Percentiles rank a stretch among this genome's conserved stretches.
Evolutionary conservation across 2,113 vertebrate genomes (phyloP).

Genomic region (Poeciliopsis occidentalis): DNA sequence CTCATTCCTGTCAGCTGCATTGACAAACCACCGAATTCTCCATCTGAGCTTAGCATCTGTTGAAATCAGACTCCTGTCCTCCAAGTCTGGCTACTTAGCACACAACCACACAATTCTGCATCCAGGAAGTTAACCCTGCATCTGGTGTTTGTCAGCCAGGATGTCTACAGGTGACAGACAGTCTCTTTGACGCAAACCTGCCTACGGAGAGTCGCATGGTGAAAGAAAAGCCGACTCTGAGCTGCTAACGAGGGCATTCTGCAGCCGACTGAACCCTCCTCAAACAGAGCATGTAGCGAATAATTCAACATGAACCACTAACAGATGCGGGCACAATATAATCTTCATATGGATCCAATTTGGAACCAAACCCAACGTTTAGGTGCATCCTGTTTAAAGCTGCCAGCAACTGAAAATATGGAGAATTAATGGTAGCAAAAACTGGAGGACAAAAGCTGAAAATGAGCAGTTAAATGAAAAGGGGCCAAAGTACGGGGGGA

Average conservation of each 20-base stretch:
- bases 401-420: conserved; percentile 52
- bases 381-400: conserved; percentile 71
- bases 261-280: conserved; percentile 64
- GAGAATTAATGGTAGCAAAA: conserved; percentile 45
- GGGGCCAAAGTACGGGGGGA: no score
- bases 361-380: conserved; percentile 60
- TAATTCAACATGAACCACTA: conserved; percentile 73
- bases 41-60: conserved; percentile 43
- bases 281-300: conserved; percentile 72
- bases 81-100: conserved; percentile 47
- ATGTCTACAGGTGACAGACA: conserved; percentile 65
- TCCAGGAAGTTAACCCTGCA: conserved; percentile 61
- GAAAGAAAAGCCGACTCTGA: conserved; percentile 53
- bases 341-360: conserved; percentile 80
- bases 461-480: conserved; percentile 45
- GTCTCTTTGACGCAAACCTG: conserved; percentile 35
- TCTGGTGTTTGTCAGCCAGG: conserved; percentile 59
- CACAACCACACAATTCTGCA: conserved; percentile 54
- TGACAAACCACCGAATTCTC: conserved; percentile 39
- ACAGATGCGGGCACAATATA: conserved; percentile 75
- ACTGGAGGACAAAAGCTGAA: conserved; percentile 23
- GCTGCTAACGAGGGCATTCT: conserved; percentile 66
- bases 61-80: conserved; percentile 58
- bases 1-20: conserved; percentile 11
- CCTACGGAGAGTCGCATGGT: conserved; percentile 25